Conservation (phyloP, 2,113 vertebrate species). For the Zosterops lateralis region DNA sequence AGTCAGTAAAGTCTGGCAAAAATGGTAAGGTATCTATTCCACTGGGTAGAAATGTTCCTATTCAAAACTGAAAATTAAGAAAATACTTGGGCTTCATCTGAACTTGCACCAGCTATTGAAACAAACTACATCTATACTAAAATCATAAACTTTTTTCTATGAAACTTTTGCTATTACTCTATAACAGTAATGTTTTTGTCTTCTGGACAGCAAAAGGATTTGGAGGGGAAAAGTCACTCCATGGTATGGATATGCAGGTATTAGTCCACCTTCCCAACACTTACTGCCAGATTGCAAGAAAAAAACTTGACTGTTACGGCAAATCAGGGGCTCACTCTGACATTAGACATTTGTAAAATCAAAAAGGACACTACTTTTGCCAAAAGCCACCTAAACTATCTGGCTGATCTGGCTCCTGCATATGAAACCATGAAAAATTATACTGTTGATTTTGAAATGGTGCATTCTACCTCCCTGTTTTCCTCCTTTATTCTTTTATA, state of each 20-base stretch:
- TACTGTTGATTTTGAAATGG: neutral
- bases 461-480: neutral
- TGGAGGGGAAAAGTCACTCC: neutral
- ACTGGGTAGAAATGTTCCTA: fast-evolving
- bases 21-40: neutral
- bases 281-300: neutral
- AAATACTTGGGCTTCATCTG: neutral
- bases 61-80: neutral
- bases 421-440: neutral
- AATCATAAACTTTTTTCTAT: neutral
- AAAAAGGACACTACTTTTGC: neutral
- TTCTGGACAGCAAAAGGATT: neutral
- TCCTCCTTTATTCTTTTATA: neutral
- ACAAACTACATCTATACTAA: neutral
- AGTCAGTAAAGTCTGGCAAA: neutral
- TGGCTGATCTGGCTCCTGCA: fast-evolving
- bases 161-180: neutral
- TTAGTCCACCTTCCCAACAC: neutral
- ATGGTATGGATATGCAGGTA: fast-evolving
- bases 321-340: neutral
- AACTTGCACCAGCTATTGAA: neutral
- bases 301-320: neutral
- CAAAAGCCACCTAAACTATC: neutral
- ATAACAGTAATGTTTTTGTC: neutral
- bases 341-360: neutral